Conservation (phyloP, 2,888 invertebrate species). For the Operophtera brumata region DNA sequence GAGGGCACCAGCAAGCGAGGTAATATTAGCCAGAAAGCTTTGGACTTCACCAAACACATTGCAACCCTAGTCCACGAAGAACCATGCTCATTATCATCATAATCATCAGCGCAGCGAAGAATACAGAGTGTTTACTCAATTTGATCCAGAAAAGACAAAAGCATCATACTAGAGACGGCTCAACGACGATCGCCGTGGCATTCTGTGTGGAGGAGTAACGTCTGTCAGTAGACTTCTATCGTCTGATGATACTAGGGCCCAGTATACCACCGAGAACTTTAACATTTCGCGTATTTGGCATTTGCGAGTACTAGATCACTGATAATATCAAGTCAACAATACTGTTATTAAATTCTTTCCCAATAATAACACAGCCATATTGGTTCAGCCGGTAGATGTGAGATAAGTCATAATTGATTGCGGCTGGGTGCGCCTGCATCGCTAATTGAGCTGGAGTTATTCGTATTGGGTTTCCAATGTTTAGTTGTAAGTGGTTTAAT, state of each 20-base stretch:
- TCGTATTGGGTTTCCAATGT: conserved; percentile 10
- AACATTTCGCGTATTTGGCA: conserved; percentile 10
- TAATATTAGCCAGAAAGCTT: too few relatives aligned
- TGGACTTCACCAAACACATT: too few relatives aligned
- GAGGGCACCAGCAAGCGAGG: too few relatives aligned
- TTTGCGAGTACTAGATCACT: conserved; percentile 18
- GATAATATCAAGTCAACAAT: conserved; percentile 22
- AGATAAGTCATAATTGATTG: conserved; percentile 35
- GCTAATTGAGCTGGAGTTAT: conserved; percentile 29
- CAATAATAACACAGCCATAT: conserved; percentile 17
- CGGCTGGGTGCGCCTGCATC: conserved; percentile 32
- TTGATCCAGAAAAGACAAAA: too few relatives aligned
- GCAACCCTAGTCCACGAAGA: too few relatives aligned
- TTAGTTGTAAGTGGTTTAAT: not conserved
- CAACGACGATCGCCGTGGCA: not conserved
- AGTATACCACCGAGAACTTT: not conserved
- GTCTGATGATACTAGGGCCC: too few relatives aligned
- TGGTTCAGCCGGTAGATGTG: conserved; percentile 21
- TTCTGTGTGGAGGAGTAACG: too few relatives aligned
- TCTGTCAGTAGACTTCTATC: too few relatives aligned
- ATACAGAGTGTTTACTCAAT: too few relatives aligned
- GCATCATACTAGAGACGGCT: too few relatives aligned
- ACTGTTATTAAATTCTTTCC: conserved; percentile 29
- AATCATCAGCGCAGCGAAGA: too few relatives aligned
- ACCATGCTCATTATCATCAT: too few relatives aligned